Evolutionary conservation across 1,140 invertebrate genomes (phyloP).

Genomic region (Amphibalanus amphitrite): DNA sequence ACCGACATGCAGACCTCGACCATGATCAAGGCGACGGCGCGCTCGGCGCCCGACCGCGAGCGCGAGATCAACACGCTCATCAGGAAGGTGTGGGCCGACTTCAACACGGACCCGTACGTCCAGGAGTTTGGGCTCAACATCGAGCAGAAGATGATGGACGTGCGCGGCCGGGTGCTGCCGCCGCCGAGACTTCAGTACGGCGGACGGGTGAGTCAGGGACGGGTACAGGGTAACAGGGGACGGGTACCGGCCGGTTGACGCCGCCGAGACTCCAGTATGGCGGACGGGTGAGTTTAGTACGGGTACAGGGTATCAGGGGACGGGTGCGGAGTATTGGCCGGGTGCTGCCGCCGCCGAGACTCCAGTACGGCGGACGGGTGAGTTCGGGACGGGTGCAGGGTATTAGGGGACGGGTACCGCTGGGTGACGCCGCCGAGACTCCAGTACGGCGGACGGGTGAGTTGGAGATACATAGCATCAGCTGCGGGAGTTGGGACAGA

Average conservation of each 20-base stretch:
- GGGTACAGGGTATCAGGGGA: no score
- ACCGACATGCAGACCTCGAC: slow-evolving; percentile 99
- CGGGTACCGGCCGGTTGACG: no score
- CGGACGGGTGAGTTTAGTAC: no score
- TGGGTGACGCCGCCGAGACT: no score
- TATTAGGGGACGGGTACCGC: no score
- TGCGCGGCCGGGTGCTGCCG: slow-evolving; percentile 85
- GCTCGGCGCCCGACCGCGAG: slow-evolving; percentile 93
- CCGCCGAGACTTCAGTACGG: slow-evolving; percentile 98
- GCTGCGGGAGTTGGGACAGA: no score
- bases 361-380: slow-evolving; percentile 91
- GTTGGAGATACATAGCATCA: no score
- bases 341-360: slow-evolving; percentile 88
- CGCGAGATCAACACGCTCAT: slow-evolving; percentile 97
- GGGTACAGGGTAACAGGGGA: no score
- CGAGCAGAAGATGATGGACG: slow-evolving; percentile 97
- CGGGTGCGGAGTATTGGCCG: no score
- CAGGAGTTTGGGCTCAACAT: slow-evolving; percentile 97
- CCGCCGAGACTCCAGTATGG: no score
- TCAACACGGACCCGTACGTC: slow-evolving; percentile 96
- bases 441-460: no score
- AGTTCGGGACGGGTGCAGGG: no score
- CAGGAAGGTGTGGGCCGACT: slow-evolving; percentile 65
- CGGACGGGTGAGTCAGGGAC: slow-evolving; percentile 51
- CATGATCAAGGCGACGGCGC: slow-evolving; percentile 99